Evolutionary conservation across 2,797 vertebrate species (phyloP), one percentile per base, ranked within the genome.

Genomic region (Pitangus sulphuratus): DNA sequence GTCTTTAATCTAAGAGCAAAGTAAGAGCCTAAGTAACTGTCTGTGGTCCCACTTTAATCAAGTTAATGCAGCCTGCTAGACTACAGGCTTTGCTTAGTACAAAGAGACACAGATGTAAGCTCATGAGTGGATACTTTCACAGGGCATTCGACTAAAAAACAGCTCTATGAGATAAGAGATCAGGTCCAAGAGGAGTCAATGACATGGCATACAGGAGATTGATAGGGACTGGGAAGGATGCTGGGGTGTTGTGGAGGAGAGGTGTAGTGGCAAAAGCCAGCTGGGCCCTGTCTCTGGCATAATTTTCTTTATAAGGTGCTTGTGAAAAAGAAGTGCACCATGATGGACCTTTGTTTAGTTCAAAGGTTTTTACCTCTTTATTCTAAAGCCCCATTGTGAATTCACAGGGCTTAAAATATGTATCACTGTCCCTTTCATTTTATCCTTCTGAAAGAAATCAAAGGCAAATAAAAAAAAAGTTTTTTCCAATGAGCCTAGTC

Each of bases 391-490:
- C 98, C 98, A 99, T 99, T 99, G 99, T 99, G 99, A 99, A 99
- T 98, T 98, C 98, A 98, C 96, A 97, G 98, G 98, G 98, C 98
- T 99, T 99, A 99, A 99, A 99, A 99, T 99, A 99, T 99, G 99
- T 99, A 99, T 99, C 98, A 99, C 98, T 99, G 99, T 99, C 99
- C 99, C 98, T 99, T 99, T 99, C 98, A 99, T 99, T 99, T 98
- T 98, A 98, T 98, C 98, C 98, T 98, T 99, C 98, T 98, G 97
- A 99, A 98, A 98, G 97, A 98, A 99, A 99, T 99, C 99, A 99
- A 99, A 99, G 99, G 98, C 95, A 90, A 97, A 98, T 97, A 98
- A 96, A 94, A 97, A 95, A 96, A 96, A 95, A 96, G 76, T 96
- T 96, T 96, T 98, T 98, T 97, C 96, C 98, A 98, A 98, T 96